Evolutionary conservation across 2,888 invertebrate genomes (phyloP).

Genomic region (Belgica antarctica): DNA sequence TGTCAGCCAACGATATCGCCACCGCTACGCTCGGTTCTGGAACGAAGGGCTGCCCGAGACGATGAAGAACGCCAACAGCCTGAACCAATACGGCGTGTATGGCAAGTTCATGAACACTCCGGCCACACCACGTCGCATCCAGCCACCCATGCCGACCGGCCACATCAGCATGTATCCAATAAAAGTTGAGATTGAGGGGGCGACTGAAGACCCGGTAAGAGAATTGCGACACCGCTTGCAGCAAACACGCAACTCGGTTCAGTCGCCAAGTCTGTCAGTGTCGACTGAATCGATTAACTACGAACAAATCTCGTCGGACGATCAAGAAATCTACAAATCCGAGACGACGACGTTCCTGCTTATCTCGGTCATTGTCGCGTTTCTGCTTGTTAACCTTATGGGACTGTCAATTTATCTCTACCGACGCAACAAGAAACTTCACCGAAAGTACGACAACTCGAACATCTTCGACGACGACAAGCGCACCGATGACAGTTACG

Average conservation of each 20-base stretch:
- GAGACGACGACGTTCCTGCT: constrained; percentile 62
- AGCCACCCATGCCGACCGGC: constrained; percentile 46
- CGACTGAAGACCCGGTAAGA: constrained; percentile 46
- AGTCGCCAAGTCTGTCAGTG: background rate
- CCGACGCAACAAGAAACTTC: constrained; percentile 30
- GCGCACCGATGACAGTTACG: constrained; percentile 53
- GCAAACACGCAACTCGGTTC: constrained; percentile 43
- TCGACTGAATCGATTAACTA: constrained; percentile 39
- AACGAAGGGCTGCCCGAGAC: constrained; percentile 75
- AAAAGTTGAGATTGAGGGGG: constrained; percentile 44
- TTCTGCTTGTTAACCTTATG: constrained; percentile 68
- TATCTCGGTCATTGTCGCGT: constrained; percentile 66
- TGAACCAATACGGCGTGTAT: constrained; percentile 46
- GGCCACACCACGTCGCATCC: constrained; percentile 47
- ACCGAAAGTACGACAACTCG: constrained; percentile 44
- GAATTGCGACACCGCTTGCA: constrained; percentile 45
- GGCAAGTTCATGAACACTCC: constrained; percentile 46
- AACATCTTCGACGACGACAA: constrained; percentile 50
- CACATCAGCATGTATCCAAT: constrained; percentile 42
- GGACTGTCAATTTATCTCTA: constrained; percentile 48
- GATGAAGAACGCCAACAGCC: constrained; percentile 56
- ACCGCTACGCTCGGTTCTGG: constrained; percentile 80
- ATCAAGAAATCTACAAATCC: constrained; percentile 58
- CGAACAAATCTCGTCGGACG: constrained; percentile 46
- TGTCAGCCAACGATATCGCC: constrained; percentile 71